Conservation (phyloP, 2,797 vertebrate genomes). For the Echiichthys vipera region DNA sequence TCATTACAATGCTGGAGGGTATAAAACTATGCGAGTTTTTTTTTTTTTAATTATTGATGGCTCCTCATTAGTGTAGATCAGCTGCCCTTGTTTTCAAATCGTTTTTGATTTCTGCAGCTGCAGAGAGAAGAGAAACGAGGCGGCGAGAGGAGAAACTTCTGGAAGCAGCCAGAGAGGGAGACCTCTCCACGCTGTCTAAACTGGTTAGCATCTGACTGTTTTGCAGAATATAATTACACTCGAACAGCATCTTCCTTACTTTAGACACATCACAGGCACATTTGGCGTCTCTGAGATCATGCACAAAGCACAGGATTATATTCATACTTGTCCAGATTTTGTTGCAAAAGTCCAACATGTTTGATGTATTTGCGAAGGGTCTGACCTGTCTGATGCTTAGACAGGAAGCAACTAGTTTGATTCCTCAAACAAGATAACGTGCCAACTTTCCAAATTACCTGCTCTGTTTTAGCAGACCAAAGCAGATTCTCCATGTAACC, state of each 20-base stretch:
- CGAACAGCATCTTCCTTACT: neutral
- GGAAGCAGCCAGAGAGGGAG: constrained; percentile 90
- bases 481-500: neutral
- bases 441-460: neutral
- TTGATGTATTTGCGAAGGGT: neutral
- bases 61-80: constrained; percentile 46
- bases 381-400: neutral
- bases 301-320: neutral
- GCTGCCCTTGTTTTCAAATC: constrained; percentile 49
- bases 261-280: neutral
- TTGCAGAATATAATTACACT: constrained; percentile 1
- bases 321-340: neutral
- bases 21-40: constrained; percentile 52
- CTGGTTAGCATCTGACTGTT: constrained; percentile 83
- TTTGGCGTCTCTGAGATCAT: neutral
- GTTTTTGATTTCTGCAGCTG: constrained; percentile 82
- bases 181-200: constrained; percentile 81
- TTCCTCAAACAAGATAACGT: neutral
- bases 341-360: neutral
- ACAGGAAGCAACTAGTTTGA: neutral
- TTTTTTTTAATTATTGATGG: neutral
- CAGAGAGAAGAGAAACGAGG: constrained; percentile 90
- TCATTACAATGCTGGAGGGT: constrained; percentile 95
- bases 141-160: constrained; percentile 89
- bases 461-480: neutral